Percentiles rank a stretch among this genome's conserved stretches.
These are phyloP conservation scores for Drosophila subquinaria DNA, from an alignment of 2,888 invertebrate genomes.

Conservation along the genomic window DNA sequence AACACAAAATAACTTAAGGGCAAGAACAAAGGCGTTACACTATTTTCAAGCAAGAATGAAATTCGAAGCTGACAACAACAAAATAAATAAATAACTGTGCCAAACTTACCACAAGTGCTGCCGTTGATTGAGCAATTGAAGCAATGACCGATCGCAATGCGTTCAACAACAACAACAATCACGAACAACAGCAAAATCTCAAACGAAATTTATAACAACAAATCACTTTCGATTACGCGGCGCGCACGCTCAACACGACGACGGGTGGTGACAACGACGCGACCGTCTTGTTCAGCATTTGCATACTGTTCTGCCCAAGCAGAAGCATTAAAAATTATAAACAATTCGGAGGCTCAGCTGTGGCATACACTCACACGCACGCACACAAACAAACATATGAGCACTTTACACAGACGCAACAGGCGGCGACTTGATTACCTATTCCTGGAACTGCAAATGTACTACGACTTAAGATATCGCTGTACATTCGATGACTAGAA, in stretches of 20 bases:
- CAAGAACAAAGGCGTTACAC: slow-evolving; percentile 52
- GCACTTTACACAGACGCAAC: slow-evolving; percentile 54
- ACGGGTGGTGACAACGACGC: slow-evolving; percentile 47
- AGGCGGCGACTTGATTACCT: slow-evolving; percentile 49
- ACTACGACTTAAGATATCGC: slow-evolving; percentile 11
- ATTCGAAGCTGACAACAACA: slow-evolving; percentile 31
- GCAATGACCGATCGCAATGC: slow-evolving; percentile 57
- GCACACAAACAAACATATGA: slow-evolving; percentile 14
- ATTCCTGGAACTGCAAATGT: slow-evolving; percentile 46
- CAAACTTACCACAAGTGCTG: slow-evolving; percentile 75
- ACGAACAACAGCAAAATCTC: slow-evolving; percentile 17
- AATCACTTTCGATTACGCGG: slow-evolving; percentile 75
- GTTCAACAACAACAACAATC: slow-evolving; percentile 27
- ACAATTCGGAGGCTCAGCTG: slow-evolving; percentile 73
- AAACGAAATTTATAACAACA: slow-evolving; percentile 49
- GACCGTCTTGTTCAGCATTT: slow-evolving; percentile 74
- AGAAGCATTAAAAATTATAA: slow-evolving; percentile 60
- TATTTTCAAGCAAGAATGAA: slow-evolving; percentile 37
- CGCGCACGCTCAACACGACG: slow-evolving; percentile 27
- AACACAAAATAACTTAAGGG: slow-evolving; percentile 26
- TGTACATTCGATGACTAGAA: slow-evolving; percentile 29
- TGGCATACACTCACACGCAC: slow-evolving; percentile 30
- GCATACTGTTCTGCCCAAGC: slow-evolving; percentile 59
- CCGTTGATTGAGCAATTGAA: slow-evolving; percentile 73
- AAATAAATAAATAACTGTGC: slow-evolving; percentile 56